Evolutionary conservation across 2,888 invertebrate species (phyloP).

Genomic region (Lacanobia wlatinum): DNA sequence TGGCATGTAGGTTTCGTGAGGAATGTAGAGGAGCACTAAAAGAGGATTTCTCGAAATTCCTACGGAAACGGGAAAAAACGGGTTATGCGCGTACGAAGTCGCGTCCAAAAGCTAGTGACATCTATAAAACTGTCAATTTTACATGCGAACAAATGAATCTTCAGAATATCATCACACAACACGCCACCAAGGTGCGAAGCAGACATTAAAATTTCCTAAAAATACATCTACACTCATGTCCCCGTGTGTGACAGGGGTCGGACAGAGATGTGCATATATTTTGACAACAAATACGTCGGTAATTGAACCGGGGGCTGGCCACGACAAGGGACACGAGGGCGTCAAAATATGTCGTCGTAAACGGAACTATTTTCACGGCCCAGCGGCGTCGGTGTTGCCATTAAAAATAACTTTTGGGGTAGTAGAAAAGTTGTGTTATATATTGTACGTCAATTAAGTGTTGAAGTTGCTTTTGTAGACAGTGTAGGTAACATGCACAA

Average conservation of each 20-base stretch:
- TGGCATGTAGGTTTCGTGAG: too few relatives aligned
- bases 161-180: neutral
- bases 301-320: conserved; percentile 76
- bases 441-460: neutral
- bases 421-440: conserved; percentile 2
- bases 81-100: too few relatives aligned
- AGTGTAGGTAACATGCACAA: neutral
- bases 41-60: too few relatives aligned
- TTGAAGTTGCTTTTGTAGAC: neutral
- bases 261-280: conserved; percentile 76
- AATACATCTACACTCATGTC: conserved; percentile 53
- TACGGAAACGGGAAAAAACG: too few relatives aligned
- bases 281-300: conserved; percentile 83
- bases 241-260: conserved; percentile 64
- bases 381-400: conserved; percentile 20
- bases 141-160: neutral
- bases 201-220: conserved; percentile 50
- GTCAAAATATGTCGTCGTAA: conserved; percentile 51
- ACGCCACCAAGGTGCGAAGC: neutral
- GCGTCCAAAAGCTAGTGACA: too few relatives aligned
- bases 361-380: conserved; percentile 58
- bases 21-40: too few relatives aligned
- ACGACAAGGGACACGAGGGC: conserved; percentile 61
- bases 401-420: neutral
- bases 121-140: too few relatives aligned